Evolutionary conservation across 2,113 vertebrate genomes (phyloP), one percentile per base, ranked within the genome.

Genomic region (Pelodiscus sinensis): DNA sequence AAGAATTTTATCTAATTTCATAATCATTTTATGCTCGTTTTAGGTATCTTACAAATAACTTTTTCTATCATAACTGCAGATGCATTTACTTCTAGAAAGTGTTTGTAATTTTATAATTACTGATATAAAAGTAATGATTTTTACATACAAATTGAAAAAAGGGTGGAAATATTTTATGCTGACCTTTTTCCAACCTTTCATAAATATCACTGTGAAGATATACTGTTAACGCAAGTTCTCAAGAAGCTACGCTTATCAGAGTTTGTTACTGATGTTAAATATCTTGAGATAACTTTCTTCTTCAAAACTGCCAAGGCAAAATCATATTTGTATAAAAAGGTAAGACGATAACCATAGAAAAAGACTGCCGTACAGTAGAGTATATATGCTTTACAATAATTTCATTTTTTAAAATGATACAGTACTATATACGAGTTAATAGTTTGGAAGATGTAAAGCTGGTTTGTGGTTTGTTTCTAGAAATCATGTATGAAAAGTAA

Each of bases 191-290:
- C 98, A 98, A 97, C 98, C 98, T 99, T 99, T 99, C 98, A 99
- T 98, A 99, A 98, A 96, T 98, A 99, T 99, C 99, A 99, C 99
- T 99, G 99, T 99, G 99, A 99, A 99, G 98, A 99, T 98, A 98
- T 98, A 98, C 98, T 99, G 95, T 98, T 98, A 98, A 98, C 98
- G 98, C 98, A 98, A 98, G 97, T 98, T 98, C 98, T 97, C 97
- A 97, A 96, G 97, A 97, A 97, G 98, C 98, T 98, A 98, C 98
- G 98, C 97, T 97, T 97, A 98, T 91, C 89, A 89, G 88, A 97
- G 97, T 99, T 98, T 99, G 98, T 98, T 98, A 98, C 98, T 96
- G 97, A 98, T 95, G 97, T 98, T 98, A 98, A 97, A 98, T 99
- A 98, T 98, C 98, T 98, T 97, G 97, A 98, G 89, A 97, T 97